These are phyloP conservation scores for Odocoileus virginianus DNA, from an alignment of 2,113 vertebrate species.

Conservation along the genomic window DNA sequence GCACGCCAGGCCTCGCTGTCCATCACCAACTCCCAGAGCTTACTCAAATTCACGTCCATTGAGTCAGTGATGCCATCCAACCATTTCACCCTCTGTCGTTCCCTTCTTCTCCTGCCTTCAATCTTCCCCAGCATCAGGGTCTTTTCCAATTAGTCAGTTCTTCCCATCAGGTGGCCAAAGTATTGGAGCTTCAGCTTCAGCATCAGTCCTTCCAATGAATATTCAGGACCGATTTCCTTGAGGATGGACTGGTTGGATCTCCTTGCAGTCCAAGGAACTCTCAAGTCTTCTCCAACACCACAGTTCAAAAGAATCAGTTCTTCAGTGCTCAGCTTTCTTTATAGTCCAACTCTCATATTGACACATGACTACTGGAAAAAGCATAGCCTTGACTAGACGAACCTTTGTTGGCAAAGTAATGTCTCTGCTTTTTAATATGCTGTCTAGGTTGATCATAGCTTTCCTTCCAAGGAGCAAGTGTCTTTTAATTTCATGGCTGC, in stretches of 20 bases:
- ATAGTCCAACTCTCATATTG: not conserved
- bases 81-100: not conserved
- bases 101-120: not conserved
- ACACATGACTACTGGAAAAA: not conserved
- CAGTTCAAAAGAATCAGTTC: not conserved
- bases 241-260: not conserved
- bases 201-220: not conserved
- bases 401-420: not conserved
- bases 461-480: not conserved
- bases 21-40: not conserved
- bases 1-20: not conserved
- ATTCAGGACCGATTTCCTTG: not conserved
- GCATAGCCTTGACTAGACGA: not conserved
- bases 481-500: not conserved
- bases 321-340: not conserved
- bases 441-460: not conserved
- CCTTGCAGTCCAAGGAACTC: not conserved
- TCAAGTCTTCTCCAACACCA: not conserved
- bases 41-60: not conserved
- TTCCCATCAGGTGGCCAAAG: not conserved
- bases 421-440: not conserved
- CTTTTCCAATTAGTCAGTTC: not conserved
- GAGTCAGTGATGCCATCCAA: not conserved
- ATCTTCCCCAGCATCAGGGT: not conserved
- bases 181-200: not conserved